A percentile compares a stretch with the other conserved stretches of the same genome.
These are phyloP conservation scores for Corythoichthys haematopterus DNA, from an alignment of 2,113 vertebrate species.

Conservation along the genomic window DNA sequence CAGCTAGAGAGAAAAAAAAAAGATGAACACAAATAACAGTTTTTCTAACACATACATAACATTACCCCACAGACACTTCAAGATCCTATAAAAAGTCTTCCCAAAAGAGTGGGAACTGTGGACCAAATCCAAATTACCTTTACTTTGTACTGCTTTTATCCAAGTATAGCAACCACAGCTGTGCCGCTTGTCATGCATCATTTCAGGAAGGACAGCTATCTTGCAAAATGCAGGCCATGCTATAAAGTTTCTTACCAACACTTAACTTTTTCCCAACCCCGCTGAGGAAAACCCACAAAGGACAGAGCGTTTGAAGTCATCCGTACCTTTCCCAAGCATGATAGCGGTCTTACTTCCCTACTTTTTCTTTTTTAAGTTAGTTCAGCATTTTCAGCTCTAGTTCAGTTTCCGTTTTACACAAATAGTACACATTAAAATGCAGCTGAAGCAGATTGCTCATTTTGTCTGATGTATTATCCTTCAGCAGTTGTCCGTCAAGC, in stretches of 20 bases:
- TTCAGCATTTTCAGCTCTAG: constrained; percentile 13
- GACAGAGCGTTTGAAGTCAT: constrained; percentile 16
- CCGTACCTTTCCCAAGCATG: constrained; percentile 10
- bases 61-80: neutral
- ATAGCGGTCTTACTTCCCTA: constrained; percentile 32
- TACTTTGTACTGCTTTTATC: neutral
- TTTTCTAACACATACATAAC: neutral
- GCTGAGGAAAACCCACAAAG: neutral
- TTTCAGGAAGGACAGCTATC: constrained; percentile 1
- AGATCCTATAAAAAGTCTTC: neutral
- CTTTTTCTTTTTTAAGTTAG: constrained; percentile 22
- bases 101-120: neutral
- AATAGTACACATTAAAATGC: constrained; percentile 21
- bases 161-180: neutral
- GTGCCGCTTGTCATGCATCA: neutral
- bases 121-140: neutral
- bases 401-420: constrained; percentile 23
- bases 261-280: constrained; percentile 1
- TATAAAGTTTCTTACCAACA: constrained; percentile 11
- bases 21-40: too few species aligned
- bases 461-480: constrained; percentile 44
- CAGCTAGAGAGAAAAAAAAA: neutral
- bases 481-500: constrained; percentile 23
- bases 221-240: neutral
- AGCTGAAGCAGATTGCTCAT: constrained; percentile 48